These are phyloP conservation scores for Todiramphus saurophagus DNA, from an alignment of 2,113 vertebrate species.

Conservation along the genomic window DNA sequence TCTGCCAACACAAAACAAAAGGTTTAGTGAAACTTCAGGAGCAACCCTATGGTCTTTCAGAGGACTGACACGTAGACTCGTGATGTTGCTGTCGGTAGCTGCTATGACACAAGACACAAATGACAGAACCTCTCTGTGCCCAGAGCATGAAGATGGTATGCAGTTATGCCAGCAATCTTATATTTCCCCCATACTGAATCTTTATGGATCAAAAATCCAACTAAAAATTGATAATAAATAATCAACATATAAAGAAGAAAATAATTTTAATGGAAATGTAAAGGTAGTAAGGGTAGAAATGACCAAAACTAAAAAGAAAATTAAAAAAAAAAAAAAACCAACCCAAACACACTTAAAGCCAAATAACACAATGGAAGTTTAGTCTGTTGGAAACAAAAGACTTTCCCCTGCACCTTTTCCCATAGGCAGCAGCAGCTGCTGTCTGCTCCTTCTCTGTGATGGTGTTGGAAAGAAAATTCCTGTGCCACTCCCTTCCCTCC, in stretches of 20 bases:
- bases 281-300: background rate
- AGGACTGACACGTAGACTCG: background rate
- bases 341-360: background rate
- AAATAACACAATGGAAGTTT: conserved; percentile 13
- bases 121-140: background rate
- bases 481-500: conserved; percentile 14
- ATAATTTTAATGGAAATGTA: background rate
- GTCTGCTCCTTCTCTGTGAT: conserved; percentile 2
- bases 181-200: background rate
- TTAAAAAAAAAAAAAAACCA: background rate
- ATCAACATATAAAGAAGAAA: background rate
- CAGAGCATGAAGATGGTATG: background rate
- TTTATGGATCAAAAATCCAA: background rate
- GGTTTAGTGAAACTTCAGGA: background rate
- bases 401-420: conserved; percentile 12
- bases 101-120: background rate
- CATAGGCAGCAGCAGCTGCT: conserved; percentile 20
- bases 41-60: background rate
- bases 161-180: background rate
- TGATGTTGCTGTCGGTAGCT: background rate
- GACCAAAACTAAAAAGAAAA: background rate
- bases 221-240: background rate
- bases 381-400: conserved; percentile 39
- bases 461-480: conserved; percentile 7
- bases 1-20: background rate